Percentiles rank a stretch among this genome's conserved stretches.
Conservation (phyloP, 2,888 invertebrate species). For the Pegoplata infirma region DNA sequence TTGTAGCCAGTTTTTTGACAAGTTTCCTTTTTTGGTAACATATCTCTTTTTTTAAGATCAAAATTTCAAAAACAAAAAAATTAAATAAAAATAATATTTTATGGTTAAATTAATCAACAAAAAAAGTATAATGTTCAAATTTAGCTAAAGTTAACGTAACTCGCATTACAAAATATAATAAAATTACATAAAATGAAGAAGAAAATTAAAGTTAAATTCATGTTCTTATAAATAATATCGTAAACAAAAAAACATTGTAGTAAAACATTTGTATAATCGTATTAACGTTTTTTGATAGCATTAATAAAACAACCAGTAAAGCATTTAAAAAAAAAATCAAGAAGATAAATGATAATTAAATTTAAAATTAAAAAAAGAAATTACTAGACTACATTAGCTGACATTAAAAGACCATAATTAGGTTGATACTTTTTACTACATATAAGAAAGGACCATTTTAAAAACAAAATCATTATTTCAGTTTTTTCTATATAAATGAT, state of each 20-base stretch:
- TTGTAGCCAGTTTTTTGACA: constrained; percentile 16
- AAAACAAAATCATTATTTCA: background rate
- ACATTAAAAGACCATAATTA: constrained; percentile 22
- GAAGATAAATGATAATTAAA: constrained; percentile 18
- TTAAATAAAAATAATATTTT: background rate
- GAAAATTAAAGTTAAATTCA: constrained; percentile 30
- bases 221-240: constrained; percentile 24
- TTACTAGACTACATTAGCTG: constrained; percentile 33
- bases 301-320: constrained; percentile 54
- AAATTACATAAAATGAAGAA: background rate
- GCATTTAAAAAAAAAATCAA: constrained; percentile 58
- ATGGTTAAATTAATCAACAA: constrained; percentile 24
- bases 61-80: background rate
- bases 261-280: constrained; percentile 35
- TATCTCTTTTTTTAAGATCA: constrained; percentile 9
- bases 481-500: background rate
- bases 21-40: constrained; percentile 9
- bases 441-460: constrained; percentile 53
- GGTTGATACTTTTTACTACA: constrained; percentile 23
- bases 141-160: constrained; percentile 48
- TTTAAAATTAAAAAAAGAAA: background rate
- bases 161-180: constrained; percentile 20
- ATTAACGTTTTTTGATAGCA: constrained; percentile 37
- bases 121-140: constrained; percentile 36
- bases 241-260: too few relatives aligned